These are phyloP conservation scores for Ptyas mucosa DNA, from an alignment of 2,113 vertebrate genomes.

Conservation along the genomic window DNA sequence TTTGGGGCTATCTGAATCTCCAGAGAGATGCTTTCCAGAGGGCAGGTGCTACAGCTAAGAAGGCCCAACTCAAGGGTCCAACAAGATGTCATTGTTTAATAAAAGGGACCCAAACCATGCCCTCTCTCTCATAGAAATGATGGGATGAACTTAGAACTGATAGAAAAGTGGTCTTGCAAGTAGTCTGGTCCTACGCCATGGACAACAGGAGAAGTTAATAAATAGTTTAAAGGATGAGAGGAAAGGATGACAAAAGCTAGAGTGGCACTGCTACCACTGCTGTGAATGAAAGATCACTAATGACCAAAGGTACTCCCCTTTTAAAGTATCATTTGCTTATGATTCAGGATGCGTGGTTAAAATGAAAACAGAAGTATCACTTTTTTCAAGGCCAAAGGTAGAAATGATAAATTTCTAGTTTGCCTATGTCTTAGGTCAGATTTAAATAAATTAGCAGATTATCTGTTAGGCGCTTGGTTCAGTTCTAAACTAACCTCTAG, in stretches of 20 bases:
- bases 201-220: neutral
- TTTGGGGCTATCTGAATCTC: neutral
- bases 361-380: neutral
- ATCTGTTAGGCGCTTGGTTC: neutral
- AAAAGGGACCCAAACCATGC: neutral
- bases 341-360: neutral
- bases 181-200: neutral
- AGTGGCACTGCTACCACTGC: neutral
- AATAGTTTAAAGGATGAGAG: neutral
- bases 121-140: neutral
- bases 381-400: neutral
- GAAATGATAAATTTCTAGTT: neutral
- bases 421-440: neutral
- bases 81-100: neutral
- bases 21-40: neutral
- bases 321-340: neutral
- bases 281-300: neutral
- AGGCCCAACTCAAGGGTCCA: neutral
- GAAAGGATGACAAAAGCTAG: neutral
- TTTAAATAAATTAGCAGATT: neutral
- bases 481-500: neutral
- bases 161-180: neutral
- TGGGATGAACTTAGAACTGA: neutral
- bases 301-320: neutral
- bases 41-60: neutral